Evolutionary conservation across 2,888 invertebrate species (phyloP).

Genomic region (Idaea dimidiata): DNA sequence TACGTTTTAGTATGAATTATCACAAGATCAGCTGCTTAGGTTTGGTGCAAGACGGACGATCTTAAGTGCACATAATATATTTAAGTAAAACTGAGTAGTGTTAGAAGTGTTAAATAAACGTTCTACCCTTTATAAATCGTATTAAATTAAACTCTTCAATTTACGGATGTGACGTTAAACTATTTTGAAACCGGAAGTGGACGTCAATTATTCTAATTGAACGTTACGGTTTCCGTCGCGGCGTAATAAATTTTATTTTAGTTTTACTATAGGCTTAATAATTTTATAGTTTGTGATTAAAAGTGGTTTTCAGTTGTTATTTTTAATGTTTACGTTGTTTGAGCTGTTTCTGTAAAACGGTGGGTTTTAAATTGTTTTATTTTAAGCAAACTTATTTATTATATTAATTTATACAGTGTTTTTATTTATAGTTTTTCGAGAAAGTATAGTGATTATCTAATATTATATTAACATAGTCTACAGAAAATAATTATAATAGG

Average conservation of each 20-base stretch:
- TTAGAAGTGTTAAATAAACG: no score
- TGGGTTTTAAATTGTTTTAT: background rate
- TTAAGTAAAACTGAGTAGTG: no score
- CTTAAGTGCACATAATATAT: no score
- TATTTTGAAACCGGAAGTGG: conserved; percentile 42
- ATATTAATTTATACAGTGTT: no score
- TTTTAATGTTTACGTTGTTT: background rate
- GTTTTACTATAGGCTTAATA: background rate
- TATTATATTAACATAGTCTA: no score
- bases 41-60: no score
- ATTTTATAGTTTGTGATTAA: conserved; percentile 2
- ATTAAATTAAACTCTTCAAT: conserved; percentile 11
- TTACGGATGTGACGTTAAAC: conserved; percentile 29
- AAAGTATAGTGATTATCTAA: no score
- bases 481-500: no score
- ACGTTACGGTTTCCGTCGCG: conserved; percentile 43
- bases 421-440: no score
- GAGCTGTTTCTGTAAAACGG: background rate
- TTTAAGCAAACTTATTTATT: background rate
- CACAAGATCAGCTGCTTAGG: no score
- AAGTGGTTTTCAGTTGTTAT: background rate
- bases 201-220: conserved; percentile 49
- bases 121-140: no score
- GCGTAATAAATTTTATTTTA: conserved; percentile 33
- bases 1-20: no score